Conservation (phyloP, 2,113 vertebrate genomes). For the Leptobrachium leishanense region DNA sequence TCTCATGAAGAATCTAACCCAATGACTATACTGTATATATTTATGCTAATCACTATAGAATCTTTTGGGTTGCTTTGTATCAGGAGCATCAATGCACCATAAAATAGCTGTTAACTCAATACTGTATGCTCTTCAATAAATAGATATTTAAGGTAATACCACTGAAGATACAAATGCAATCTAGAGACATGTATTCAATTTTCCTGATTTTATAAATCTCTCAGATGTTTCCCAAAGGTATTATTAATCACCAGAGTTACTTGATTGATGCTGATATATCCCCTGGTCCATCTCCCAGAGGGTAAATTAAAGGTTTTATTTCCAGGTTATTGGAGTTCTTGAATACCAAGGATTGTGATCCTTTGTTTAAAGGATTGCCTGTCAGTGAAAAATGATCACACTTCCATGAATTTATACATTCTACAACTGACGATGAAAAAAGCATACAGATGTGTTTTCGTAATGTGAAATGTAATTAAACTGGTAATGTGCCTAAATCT, state of each 20-base stretch:
- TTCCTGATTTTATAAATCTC: background rate
- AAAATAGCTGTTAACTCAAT: no score
- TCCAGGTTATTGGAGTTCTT: background rate
- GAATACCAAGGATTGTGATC: background rate
- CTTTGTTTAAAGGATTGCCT: constrained; percentile 1
- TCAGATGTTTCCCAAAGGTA: background rate
- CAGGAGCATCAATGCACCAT: no score
- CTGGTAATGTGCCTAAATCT: no score
- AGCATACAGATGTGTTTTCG: background rate
- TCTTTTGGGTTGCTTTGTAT: no score
- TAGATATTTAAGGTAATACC: background rate
- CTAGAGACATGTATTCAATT: background rate
- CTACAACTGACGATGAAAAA: background rate
- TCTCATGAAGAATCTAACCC: no score
- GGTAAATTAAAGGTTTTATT: background rate
- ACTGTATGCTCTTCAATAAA: no score
- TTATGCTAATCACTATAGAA: no score
- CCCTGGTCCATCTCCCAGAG: background rate
- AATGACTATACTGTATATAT: no score
- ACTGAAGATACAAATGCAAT: background rate
- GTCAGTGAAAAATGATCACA: background rate
- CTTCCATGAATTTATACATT: background rate
- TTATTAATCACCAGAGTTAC: background rate
- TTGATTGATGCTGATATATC: background rate
- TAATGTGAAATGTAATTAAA: background rate